Percentiles rank a stretch among this genome's conserved stretches.
phyloP scores from a whole-genome alignment of 2,797 vertebrate genomes.

The Malacoctenus gilli region DNA sequence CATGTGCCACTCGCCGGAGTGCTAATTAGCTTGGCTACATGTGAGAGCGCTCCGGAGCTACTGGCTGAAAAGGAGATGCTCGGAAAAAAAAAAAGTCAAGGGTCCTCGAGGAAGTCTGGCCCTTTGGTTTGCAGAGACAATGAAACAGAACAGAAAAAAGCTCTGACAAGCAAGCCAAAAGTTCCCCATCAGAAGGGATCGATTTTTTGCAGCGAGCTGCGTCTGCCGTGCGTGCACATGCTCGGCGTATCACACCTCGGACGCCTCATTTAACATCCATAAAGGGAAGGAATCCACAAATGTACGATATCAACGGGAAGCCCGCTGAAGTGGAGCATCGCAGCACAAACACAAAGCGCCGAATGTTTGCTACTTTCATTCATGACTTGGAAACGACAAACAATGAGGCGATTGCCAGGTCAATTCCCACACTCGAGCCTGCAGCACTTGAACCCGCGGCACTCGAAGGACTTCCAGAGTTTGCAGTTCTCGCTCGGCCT shows the following conservation, averaged over 20 bases:
- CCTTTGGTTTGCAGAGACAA: constrained; percentile 37
- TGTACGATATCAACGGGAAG: constrained; percentile 27
- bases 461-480: constrained; percentile 42
- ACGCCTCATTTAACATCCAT: constrained; percentile 30
- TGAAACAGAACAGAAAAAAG: not conserved
- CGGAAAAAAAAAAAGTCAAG: constrained; percentile 64
- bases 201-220: constrained; percentile 6
- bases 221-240: constrained; percentile 8
- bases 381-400: constrained; percentile 51
- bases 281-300: constrained; percentile 23
- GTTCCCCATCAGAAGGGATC: constrained; percentile 2
- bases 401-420: constrained; percentile 50
- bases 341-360: constrained; percentile 48
- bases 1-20: constrained; percentile 71
- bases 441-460: constrained; percentile 26
- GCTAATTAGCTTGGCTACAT: constrained; percentile 80
- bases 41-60: constrained; percentile 78
- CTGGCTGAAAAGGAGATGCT: constrained; percentile 58
- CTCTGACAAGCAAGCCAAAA: constrained; percentile 21
- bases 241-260: constrained; percentile 12
- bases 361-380: constrained; percentile 54
- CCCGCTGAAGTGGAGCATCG: constrained; percentile 29
- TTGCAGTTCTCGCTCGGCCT: constrained; percentile 17
- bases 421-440: constrained; percentile 51
- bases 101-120: constrained; percentile 47